Conservation (phyloP, 1,140 invertebrate species). For the Lepidurus arcticus region DNA sequence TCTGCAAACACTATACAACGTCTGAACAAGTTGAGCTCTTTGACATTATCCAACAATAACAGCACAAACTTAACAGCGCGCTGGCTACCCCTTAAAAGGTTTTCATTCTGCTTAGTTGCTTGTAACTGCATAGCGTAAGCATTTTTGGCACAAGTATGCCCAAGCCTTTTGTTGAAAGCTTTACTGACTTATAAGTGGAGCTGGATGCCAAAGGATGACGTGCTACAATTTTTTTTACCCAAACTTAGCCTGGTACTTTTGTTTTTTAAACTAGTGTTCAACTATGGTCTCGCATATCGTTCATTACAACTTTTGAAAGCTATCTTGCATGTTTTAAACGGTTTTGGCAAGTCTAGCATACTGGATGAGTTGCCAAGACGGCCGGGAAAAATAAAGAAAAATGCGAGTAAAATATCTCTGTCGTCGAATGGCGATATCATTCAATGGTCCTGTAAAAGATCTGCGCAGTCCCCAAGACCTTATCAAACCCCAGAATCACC, state of each 20-base stretch:
- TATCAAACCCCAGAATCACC: not conserved
- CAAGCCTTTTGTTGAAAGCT: not conserved
- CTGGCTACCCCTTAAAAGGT: not conserved
- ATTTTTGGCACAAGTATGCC: conserved; percentile 14
- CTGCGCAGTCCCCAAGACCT: not conserved
- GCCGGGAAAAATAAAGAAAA: not conserved
- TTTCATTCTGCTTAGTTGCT: conserved; percentile 5
- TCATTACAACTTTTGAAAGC: conserved; percentile 9
- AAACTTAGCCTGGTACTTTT: conserved; percentile 6
- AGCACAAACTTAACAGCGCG: not conserved
- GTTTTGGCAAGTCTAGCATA: not conserved
- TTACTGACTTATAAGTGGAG: conserved; percentile 11
- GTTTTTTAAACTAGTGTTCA: not conserved
- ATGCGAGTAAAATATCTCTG: not conserved
- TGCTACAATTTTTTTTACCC: conserved; percentile 4
- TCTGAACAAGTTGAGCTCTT: not conserved
- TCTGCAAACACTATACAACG: not conserved
- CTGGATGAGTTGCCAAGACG: not conserved
- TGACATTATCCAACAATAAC: not conserved
- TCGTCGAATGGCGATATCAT: not conserved
- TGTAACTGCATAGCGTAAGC: conserved; percentile 3
- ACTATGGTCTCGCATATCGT: not conserved
- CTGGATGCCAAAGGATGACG: conserved; percentile 7
- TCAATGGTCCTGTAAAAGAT: not conserved
- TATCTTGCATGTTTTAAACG: conserved; percentile 16